phyloP scores from a whole-genome alignment of 2,888 invertebrate genomes.

The Salticus scenicus region DNA sequence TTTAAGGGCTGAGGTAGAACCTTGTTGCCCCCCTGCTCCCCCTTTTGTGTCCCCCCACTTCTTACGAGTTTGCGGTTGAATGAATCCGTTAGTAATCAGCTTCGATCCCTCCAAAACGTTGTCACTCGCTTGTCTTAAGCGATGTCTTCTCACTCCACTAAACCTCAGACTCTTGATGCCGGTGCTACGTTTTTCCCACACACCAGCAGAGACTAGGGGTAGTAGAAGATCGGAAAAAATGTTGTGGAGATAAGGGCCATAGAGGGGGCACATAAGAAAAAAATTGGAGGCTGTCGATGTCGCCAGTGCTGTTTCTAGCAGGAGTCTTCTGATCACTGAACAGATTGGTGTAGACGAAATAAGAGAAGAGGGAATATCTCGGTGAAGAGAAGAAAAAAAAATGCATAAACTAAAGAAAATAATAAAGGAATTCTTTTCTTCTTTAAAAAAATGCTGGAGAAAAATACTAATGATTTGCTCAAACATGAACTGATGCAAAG shows the following conservation, averaged over 20 bases:
- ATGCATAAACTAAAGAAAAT: no score
- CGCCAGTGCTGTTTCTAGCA: not conserved
- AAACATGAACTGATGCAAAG: no score
- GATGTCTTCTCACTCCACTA: constrained; percentile 54
- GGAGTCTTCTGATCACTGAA: constrained; percentile 3
- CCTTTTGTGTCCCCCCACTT: not conserved
- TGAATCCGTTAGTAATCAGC: constrained; percentile 3
- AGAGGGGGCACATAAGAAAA: not conserved
- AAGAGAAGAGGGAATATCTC: not conserved
- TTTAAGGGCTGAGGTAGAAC: no score
- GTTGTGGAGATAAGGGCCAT: not conserved
- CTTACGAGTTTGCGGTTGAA: not conserved
- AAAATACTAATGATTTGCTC: no score
- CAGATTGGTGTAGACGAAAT: not conserved
- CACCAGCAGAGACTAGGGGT: not conserved
- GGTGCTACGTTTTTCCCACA: constrained; percentile 47
- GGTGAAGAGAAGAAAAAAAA: not conserved
- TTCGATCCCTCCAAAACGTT: constrained; percentile 36
- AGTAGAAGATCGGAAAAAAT: constrained; percentile 5
- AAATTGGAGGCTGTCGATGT: not conserved
- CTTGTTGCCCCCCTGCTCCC: no score
- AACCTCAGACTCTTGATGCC: constrained; percentile 23
- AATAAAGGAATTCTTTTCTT: no score
- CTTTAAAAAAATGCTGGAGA: no score
- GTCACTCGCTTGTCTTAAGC: constrained; percentile 65